Percentiles rank a stretch among this genome's conserved stretches.
These are phyloP conservation scores for Passer domesticus DNA, from an alignment of 2,113 vertebrate genomes.

Conservation along the genomic window DNA sequence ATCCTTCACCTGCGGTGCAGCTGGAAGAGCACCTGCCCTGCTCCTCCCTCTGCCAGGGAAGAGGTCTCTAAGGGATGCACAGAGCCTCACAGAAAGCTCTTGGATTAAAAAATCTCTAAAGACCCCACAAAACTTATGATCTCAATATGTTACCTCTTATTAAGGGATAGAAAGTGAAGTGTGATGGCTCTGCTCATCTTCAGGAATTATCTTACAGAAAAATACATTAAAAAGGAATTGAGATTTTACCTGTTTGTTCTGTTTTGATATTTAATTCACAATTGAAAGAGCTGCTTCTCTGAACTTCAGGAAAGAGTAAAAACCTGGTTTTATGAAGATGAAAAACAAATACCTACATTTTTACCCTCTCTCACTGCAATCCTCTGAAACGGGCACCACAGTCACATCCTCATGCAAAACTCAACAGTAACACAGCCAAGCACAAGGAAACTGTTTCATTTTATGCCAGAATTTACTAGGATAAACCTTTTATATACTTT, in stretches of 20 bases:
- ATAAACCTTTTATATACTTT: background rate
- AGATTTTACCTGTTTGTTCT: background rate
- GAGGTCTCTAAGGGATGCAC: constrained; percentile 11
- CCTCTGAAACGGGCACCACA: background rate
- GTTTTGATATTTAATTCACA: background rate
- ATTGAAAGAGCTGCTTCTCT: background rate
- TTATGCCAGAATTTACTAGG: background rate
- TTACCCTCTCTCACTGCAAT: background rate
- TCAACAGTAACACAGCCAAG: background rate
- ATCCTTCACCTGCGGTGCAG: constrained; percentile 73
- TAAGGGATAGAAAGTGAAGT: background rate
- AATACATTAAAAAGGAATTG: background rate
- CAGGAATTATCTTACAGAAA: background rate
- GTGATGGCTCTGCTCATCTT: background rate
- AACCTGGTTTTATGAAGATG: background rate
- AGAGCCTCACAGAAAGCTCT: constrained; percentile 39
- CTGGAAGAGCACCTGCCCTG: constrained; percentile 60
- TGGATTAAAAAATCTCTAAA: constrained; percentile 62
- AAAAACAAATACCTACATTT: background rate
- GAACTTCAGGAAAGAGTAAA: background rate
- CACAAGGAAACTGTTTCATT: background rate
- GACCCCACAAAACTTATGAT: constrained; percentile 32
- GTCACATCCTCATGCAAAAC: background rate
- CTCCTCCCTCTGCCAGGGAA: constrained; percentile 22
- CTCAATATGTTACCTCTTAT: constrained; percentile 30